phyloP scores from a whole-genome alignment of 2,113 vertebrate species.

The Astatotilapia flaviijosephi region DNA sequence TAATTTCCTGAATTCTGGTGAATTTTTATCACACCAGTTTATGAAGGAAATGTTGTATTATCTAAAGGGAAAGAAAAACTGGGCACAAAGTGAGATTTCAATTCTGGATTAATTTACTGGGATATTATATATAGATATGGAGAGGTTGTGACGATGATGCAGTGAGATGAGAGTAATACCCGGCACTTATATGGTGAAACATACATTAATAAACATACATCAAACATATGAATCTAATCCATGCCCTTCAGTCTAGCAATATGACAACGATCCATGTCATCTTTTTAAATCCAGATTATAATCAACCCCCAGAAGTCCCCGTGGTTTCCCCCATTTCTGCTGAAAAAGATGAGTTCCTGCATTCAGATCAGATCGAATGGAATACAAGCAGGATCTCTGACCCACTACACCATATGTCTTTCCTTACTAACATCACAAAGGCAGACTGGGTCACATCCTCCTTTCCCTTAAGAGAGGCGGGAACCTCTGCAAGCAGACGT shows the following conservation, averaged over 20 bases:
- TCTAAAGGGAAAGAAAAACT: not conserved
- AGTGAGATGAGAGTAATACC: not conserved
- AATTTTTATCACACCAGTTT: not conserved
- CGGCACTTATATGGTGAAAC: not conserved
- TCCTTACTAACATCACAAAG: not conserved
- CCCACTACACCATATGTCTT: not conserved
- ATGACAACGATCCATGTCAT: not conserved
- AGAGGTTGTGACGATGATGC: not conserved
- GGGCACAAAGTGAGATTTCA: not conserved
- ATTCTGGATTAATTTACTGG: not conserved
- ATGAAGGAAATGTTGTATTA: not conserved
- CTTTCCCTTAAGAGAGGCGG: not conserved
- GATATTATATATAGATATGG: not conserved
- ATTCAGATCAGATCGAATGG: not conserved
- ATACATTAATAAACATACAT: not conserved
- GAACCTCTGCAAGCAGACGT: not conserved
- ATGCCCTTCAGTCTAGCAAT: not conserved
- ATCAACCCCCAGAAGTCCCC: not conserved
- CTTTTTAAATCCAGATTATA: not conserved
- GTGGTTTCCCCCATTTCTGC: not conserved
- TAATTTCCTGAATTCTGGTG: not conserved
- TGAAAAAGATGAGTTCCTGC: not conserved
- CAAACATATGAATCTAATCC: not conserved
- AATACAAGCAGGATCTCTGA: not conserved
- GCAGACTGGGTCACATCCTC: not conserved